Evolutionary conservation across 2,113 vertebrate genomes (phyloP).

Genomic region (Dermatemys mawii): DNA sequence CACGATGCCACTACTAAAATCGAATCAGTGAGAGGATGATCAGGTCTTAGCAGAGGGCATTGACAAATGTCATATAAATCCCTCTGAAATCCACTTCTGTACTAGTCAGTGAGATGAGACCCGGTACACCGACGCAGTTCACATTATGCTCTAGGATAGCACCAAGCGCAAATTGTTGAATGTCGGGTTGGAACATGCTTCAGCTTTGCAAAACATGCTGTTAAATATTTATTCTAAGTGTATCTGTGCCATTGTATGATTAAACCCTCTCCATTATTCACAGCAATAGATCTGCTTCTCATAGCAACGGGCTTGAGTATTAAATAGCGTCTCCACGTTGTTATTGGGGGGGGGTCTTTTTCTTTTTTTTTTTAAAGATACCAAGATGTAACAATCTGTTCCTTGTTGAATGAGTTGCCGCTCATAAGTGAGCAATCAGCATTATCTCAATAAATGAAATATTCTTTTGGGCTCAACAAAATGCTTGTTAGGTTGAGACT

Average conservation of each 20-base stretch:
- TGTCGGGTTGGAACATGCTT: neutral
- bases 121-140: neutral
- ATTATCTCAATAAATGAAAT: slow-evolving; percentile 82
- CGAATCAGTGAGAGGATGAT: slow-evolving; percentile 27
- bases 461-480: slow-evolving; percentile 79
- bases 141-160: neutral
- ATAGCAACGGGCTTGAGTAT: slow-evolving; percentile 33
- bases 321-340: slow-evolving; percentile 49
- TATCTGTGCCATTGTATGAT: slow-evolving; percentile 47
- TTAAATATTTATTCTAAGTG: slow-evolving; percentile 66
- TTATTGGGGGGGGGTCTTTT: slow-evolving; percentile 25
- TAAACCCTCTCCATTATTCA: slow-evolving; percentile 67
- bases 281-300: slow-evolving; percentile 33
- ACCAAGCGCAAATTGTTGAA: neutral
- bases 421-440: slow-evolving; percentile 75
- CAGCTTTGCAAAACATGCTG: slow-evolving; percentile 38
- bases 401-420: slow-evolving; percentile 65
- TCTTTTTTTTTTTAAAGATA: slow-evolving; percentile 36
- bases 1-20: neutral
- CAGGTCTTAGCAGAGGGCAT: slow-evolving; percentile 11
- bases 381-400: slow-evolving; percentile 64
- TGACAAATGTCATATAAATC: slow-evolving; percentile 28
- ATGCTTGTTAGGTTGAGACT: slow-evolving; percentile 77
- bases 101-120: neutral
- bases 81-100: neutral